Percentiles rank a stretch among this genome's conserved stretches.
Conservation (phyloP, 2,888 invertebrate species). For the Trissonchulus latispiculum region DNA sequence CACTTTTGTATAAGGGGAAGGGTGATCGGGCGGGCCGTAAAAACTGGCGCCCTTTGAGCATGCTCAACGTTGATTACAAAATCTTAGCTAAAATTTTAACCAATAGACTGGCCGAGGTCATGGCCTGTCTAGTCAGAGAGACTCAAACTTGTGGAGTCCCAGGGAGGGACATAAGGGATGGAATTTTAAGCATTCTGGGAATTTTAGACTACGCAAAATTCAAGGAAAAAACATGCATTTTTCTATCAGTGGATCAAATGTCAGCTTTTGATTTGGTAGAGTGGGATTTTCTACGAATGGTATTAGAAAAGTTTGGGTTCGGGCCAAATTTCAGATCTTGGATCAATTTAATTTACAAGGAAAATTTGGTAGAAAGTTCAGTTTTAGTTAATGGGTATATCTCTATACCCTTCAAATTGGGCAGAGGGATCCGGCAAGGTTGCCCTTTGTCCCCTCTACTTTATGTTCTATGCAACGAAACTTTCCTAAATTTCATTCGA, state of each 20-base stretch:
- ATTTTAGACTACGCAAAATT: background rate
- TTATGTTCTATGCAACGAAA: background rate
- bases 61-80: constrained; percentile 13
- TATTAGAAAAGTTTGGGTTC: background rate
- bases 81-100: constrained; percentile 12
- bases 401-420: background rate
- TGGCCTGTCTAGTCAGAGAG: background rate
- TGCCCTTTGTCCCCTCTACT: constrained; percentile 4
- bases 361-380: background rate
- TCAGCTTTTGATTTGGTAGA: constrained; percentile 5
- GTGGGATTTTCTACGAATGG: background rate
- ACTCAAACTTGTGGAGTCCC: constrained; percentile 10
- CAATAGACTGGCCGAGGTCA: background rate
- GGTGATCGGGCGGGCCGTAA: background rate
- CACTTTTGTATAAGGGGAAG: constrained; percentile 9
- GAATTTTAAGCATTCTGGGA: background rate
- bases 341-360: background rate
- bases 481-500: background rate
- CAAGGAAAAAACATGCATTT: background rate
- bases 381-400: constrained; percentile 3
- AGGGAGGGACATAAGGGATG: background rate
- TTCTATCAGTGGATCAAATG: background rate
- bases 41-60: constrained; percentile 4
- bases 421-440: constrained; percentile 11
- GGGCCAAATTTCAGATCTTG: background rate